Evolutionary conservation across 2,113 vertebrate species (phyloP), one percentile per base, ranked within the genome.

Genomic region (Diphyllodes magnificus): DNA sequence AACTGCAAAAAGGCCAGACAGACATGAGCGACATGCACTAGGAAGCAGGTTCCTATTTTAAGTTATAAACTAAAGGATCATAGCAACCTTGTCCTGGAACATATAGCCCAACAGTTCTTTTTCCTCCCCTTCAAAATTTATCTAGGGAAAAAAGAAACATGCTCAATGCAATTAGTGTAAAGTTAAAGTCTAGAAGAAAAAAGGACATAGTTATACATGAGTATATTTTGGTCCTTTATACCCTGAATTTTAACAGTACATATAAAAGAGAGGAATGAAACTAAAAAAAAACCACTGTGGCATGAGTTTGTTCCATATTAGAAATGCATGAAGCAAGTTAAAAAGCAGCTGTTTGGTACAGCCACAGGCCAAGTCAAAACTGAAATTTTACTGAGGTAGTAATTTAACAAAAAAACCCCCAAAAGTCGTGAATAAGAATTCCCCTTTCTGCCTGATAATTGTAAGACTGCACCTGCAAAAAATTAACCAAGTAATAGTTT

Each of bases 71-170:
- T 76, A 89, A 97, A 56, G 93, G 94, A 97, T 97, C 50, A 93
- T 78, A 94, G 97, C 97, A 98, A 99, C 98, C 98, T 99, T 99
- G 95, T 98, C 97, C 88, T 97, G 98, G 98, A 99, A 99, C 98
- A 98, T 97, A 98, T 95, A 98, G 98, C 98, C 95, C 97, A 99
- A 98, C 57, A 99, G 97, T 89, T 98, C 97, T 95, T 94, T 98
- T 95, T 99, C 98, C 97, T 89, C 97, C 95, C 98, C 97, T 98
- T 98, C 98, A 98, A 98, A 98, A 98, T 97, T 98, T 97, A 99
- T 99, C 98, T 99, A 98, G 53, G 94, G 87, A 85, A 95, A 96
- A 96, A 83, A 97, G 76, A 98, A 96, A 96, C 85, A 92, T 53
- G 71, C 96, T 94, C 53, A 96, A 42, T 90, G 76, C 16, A 28